Evolutionary conservation across 30 jellyfish, hydroid and myxozoan genomes (phyloP).

Genomic region (Hydractinia symbiolongicarpus): DNA sequence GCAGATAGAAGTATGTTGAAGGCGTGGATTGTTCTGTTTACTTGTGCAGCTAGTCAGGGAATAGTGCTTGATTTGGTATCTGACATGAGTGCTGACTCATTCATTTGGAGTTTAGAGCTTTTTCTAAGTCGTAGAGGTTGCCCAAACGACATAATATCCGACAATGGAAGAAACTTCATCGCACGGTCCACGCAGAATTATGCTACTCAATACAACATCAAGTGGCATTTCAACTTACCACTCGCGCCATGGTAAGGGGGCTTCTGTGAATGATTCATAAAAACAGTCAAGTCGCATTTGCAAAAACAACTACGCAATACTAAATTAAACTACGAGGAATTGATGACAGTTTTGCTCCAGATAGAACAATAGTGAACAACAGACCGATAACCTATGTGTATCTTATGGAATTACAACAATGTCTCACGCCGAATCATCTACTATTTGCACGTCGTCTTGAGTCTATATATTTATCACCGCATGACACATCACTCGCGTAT

Average conservation of each 20-base stretch:
- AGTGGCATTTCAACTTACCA: conserved; percentile 10
- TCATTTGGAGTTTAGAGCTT: background rate
- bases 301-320: background rate
- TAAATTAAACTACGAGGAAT: background rate
- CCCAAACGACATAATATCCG: conserved; percentile 14
- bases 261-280: background rate
- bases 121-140: conserved; percentile 17
- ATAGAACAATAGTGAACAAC: background rate
- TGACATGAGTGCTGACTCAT: background rate
- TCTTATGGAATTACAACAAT: conserved; percentile 12
- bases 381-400: conserved; percentile 15
- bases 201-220: background rate
- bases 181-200: background rate
- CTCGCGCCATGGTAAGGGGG: conserved; percentile 21
- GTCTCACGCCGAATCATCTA: too few species aligned
- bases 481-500: background rate
- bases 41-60: background rate
- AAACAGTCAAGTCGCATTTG: conserved; percentile 6
- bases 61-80: background rate
- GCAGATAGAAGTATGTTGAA: too few species aligned
- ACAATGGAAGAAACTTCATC: conserved; percentile 11
- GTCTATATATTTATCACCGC: background rate
- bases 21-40: background rate
- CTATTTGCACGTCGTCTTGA: conserved; percentile 9
- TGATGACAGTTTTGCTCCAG: background rate